Base-by-base conservation (phyloP, 2,797 vertebrate species). In the Gobionotothen gibberifrons region DNA sequence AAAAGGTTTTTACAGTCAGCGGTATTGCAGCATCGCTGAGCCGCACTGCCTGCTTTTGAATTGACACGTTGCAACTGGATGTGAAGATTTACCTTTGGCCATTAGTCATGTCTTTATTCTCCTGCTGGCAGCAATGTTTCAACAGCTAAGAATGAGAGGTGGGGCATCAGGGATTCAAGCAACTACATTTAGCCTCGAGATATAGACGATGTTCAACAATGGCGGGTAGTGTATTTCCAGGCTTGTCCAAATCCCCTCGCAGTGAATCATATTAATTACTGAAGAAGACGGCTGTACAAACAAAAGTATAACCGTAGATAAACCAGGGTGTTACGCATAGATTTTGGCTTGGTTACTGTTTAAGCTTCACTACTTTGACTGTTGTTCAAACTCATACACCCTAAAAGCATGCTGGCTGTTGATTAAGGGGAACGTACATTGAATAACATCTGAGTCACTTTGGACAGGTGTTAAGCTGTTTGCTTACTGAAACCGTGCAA, bases 101-200 rank as follows among this genome's bases (percentile, higher is more conserved):
- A 85, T 92, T 91, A 86, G 82, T 91, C 89, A 89, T 65, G 78
- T 83, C 83, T 85, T 84, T 80, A 85, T 88, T 89, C 74, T 72
- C 80, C 82, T 63, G 74, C 83, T 68, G 84, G 79, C 82, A 53
- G 58, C 83, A 79, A 88, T 89, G 86, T 87, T 82, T 90, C 87
- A 91, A 82, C 88, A 81, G 83, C 73, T 71, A 87, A 78, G 78
- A 89, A 86, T 85, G 76, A 78, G 68, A 90, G 92, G 87, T 72
- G 86, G 81, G 78, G 86, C 74, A 9, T 67, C 22, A 17, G 76
- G 84, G 81, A 84, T 79, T 85, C 62, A 74, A 54, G 53, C 62
- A 65, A 82, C 71, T 83, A 60, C 70, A 62, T 82, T 82, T 51
- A 77, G 73, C 87, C 83, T 72, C 70, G 77, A 92, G 87, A 77